These are phyloP conservation scores for Pseudomyrmex concolor DNA, from an alignment of 1,140 invertebrate genomes.

Conservation along the genomic window DNA sequence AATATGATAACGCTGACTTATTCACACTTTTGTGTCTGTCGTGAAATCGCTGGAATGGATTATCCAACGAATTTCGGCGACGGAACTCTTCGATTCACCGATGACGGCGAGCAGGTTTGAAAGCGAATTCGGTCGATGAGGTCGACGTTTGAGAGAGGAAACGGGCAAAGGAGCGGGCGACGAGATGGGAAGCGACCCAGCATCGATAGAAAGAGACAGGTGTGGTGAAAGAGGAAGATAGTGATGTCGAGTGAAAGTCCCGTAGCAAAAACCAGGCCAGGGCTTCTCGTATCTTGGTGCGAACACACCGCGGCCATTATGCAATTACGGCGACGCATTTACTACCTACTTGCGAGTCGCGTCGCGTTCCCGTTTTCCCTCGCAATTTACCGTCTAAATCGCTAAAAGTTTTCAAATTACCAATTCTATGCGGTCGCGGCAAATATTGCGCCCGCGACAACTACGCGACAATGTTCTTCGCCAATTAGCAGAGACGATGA, in stretches of 20 bases:
- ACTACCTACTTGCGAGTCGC: slow-evolving; percentile 46
- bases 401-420: slow-evolving; percentile 76
- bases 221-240: slow-evolving; percentile 49
- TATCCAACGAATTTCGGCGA: slow-evolving; percentile 36
- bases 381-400: slow-evolving; percentile 74
- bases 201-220: slow-evolving; percentile 6
- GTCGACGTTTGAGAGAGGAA: slow-evolving; percentile 57
- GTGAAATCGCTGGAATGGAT: slow-evolving; percentile 45
- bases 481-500: slow-evolving; percentile 14
- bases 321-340: slow-evolving; percentile 75
- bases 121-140: slow-evolving; percentile 57
- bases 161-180: slow-evolving; percentile 11
- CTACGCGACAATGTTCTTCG: slow-evolving; percentile 5
- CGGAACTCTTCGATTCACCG: slow-evolving; percentile 35
- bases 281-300: slow-evolving; percentile 72
- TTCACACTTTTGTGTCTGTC: slow-evolving; percentile 29
- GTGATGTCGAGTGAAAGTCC: slow-evolving; percentile 76
- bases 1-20: slow-evolving; percentile 30
- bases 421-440: slow-evolving; percentile 30
- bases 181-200: slow-evolving; percentile 26
- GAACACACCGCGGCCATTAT: slow-evolving; percentile 73
- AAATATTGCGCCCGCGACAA: background rate
- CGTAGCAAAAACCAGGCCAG: slow-evolving; percentile 79
- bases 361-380: slow-evolving; percentile 57
- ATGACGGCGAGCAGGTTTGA: slow-evolving; percentile 50